A percentile compares a stretch with the other conserved stretches of the same genome.
Evolutionary conservation across 2,797 vertebrate species (phyloP).

Genomic region (Pseudomugil gertrudae): DNA sequence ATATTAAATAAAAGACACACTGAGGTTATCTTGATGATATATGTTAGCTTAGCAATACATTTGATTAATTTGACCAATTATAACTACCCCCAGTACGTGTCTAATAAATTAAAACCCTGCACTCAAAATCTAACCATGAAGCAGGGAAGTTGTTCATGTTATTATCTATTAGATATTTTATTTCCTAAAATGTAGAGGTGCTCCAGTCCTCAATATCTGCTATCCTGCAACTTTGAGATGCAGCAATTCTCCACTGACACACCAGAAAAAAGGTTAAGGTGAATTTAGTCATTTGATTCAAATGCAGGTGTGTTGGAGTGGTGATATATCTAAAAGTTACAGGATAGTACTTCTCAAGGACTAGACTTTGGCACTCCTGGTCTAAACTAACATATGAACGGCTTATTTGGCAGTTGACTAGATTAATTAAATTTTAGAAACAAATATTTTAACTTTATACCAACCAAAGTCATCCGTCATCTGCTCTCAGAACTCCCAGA

Average conservation of each 20-base stretch:
- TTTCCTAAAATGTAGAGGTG: too few relatives aligned
- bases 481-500: slow-evolving; percentile 3
- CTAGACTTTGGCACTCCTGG: too few relatives aligned
- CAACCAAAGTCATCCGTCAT: not conserved
- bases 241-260: too few relatives aligned
- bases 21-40: not conserved
- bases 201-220: too few relatives aligned
- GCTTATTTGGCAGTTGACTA: not conserved
- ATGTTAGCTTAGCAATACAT: not conserved
- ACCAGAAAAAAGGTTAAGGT: too few relatives aligned
- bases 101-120: not conserved
- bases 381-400: too few relatives aligned
- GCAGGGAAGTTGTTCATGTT: not conserved
- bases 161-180: not conserved
- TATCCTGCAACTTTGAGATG: not conserved
- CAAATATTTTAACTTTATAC: slow-evolving; percentile 11
- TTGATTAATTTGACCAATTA: too few relatives aligned
- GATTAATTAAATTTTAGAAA: not conserved
- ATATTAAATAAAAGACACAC: not conserved
- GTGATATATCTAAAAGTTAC: too few relatives aligned
- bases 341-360: too few relatives aligned
- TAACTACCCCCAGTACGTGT: not conserved
- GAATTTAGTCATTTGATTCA: too few relatives aligned
- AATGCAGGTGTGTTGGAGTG: too few relatives aligned
- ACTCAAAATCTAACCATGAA: not conserved